Conservation (phyloP, 2,113 vertebrate genomes). For the Nettapus auritus region DNA sequence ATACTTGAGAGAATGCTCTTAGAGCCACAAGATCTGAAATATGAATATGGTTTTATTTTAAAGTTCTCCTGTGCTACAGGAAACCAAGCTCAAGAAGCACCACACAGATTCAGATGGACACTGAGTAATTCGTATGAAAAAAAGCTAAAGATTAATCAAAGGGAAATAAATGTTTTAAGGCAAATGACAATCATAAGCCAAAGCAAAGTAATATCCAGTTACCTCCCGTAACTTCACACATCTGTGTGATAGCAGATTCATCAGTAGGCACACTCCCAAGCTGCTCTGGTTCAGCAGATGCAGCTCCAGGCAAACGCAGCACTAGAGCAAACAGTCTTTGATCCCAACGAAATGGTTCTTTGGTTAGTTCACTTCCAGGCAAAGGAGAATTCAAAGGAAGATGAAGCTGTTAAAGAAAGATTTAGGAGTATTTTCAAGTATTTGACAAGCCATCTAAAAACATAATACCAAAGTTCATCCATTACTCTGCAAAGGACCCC, state of each 20-base stretch:
- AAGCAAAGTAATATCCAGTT: background rate
- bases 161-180: background rate
- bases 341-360: slow-evolving; percentile 99
- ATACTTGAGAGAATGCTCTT: background rate
- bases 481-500: background rate
- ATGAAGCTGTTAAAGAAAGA: slow-evolving; percentile 82
- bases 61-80: background rate
- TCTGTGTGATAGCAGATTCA: slow-evolving; percentile 96
- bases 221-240: slow-evolving; percentile 99
- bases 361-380: slow-evolving; percentile 96
- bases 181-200: background rate
- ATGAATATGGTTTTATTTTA: background rate
- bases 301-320: slow-evolving; percentile 90
- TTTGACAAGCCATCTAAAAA: background rate
- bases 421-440: background rate
- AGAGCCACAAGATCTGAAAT: background rate
- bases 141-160: background rate
- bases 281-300: slow-evolving; percentile 91
- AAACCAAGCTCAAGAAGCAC: background rate
- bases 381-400: slow-evolving; percentile 93
- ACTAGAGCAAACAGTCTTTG: slow-evolving; percentile 96
- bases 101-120: background rate
- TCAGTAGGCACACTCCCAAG: slow-evolving; percentile 95
- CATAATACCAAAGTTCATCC: background rate
- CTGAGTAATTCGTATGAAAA: background rate